Evolutionary conservation across 1,140 invertebrate genomes (phyloP), one percentile per base, ranked within the genome.

Genomic region (Ylistrum balloti): DNA sequence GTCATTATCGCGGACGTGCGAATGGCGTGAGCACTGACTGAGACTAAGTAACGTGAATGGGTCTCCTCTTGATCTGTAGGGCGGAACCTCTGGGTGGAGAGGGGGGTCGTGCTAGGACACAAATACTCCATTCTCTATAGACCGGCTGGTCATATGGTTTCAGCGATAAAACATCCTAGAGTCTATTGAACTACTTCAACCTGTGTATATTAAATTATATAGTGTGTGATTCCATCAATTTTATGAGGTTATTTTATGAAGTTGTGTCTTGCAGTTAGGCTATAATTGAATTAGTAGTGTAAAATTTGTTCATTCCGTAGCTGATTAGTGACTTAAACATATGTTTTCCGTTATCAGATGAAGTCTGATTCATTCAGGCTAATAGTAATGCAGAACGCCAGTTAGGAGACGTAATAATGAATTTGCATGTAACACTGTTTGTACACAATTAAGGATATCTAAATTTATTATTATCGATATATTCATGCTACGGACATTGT

Each of bases 141-240:
- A 74, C n/a, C 28, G 56, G 17, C 5, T 11, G n/a, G 56, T 28
- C 56, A 74, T 74, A 28, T n/a, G 35, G 35, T 38, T 38, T 5
- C 5, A 74, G 56, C 28, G 56, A 74, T 74, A 17, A 74, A 74
- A 74, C 22, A 74, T n/a, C 28, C 13, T n/a, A 28, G 9, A 7
- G 5, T n/a, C n/a, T 74, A 74, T 74, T 74, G 56, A 74, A 74
- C 56, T n/a, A 17, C n/a, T 74, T 74, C 56, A 74, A 17, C n/a
- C 28, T 74, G 56, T n/a, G 56, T 74, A 28, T 74, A 74, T 74
- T 74, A 74, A 74, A 74, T 74, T 74, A 74, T n/a, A 74, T 74
- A 74, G 56, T 74, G 1, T 74, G 56, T 28, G 56, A 74, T 74
- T 28, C 28, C 56, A 28, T n/a, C n/a, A 74, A 74, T 28, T 28